A percentile compares a stretch with the other conserved stretches of the same genome.
phyloP scores from a whole-genome alignment of 2,113 vertebrate species.

The Alces alces region DNA sequence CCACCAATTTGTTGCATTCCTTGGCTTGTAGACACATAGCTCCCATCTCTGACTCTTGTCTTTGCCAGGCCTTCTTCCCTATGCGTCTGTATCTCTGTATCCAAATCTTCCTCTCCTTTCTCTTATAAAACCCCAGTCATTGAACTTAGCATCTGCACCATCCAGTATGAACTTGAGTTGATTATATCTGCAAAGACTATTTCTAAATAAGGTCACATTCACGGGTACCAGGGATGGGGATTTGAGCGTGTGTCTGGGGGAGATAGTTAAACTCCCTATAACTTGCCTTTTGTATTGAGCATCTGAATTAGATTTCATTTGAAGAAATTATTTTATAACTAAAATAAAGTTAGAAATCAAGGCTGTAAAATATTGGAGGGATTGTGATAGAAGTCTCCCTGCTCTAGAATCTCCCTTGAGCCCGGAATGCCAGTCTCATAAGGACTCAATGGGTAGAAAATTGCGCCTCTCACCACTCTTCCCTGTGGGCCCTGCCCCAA shows the following conservation, averaged over 20 bases:
- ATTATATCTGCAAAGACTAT: not conserved
- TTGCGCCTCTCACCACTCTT: not conserved
- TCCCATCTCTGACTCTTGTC: not conserved
- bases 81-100: not conserved
- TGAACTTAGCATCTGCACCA: not conserved
- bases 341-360: not conserved
- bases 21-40: not conserved
- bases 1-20: not conserved
- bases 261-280: not conserved
- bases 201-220: not conserved
- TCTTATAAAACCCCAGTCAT: not conserved
- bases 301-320: not conserved
- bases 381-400: not conserved
- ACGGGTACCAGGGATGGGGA: not conserved
- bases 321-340: not conserved
- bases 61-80: not conserved
- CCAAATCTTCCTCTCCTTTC: not conserved
- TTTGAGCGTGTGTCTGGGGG: not conserved
- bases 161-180: not conserved
- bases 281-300: not conserved
- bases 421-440: not conserved
- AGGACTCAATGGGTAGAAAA: not conserved
- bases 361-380: not conserved
- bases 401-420: not conserved
- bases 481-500: not conserved